These are phyloP conservation scores for Muscina levida DNA, from an alignment of 2,888 invertebrate genomes.

Conservation along the genomic window DNA sequence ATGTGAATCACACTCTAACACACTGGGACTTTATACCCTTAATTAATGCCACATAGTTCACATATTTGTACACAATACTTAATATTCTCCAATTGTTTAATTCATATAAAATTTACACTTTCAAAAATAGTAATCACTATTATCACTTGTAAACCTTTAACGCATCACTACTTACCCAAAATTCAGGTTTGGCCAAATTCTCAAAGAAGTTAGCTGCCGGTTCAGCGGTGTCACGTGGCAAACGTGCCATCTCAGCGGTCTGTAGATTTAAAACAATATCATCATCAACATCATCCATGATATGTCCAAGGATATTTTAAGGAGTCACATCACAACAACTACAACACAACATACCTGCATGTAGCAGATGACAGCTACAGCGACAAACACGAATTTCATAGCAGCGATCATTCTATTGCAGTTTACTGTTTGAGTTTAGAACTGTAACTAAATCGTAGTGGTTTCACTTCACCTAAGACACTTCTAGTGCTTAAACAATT, in stretches of 20 bases:
- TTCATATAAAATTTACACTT: too few species aligned
- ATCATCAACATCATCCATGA: too few species aligned
- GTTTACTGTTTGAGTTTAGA: conserved; percentile 7
- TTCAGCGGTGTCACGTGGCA: conserved; percentile 58
- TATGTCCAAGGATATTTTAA: not conserved
- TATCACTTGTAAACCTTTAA: too few species aligned
- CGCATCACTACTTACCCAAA: conserved; percentile 23
- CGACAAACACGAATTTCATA: conserved; percentile 57
- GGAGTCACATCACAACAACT: not conserved
- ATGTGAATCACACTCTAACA: too few species aligned
- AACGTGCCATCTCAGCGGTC: conserved; percentile 66
- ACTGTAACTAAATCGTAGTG: conserved; percentile 10
- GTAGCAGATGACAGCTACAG: conserved; percentile 62
- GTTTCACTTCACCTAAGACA: not conserved
- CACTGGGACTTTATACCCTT: too few species aligned
- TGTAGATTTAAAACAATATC: conserved; percentile 33
- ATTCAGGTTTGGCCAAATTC: conserved; percentile 14
- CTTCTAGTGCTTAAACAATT: not conserved
- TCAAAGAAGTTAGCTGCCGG: conserved; percentile 6
- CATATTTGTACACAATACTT: too few species aligned
- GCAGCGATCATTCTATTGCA: conserved; percentile 55
- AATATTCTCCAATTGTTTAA: too few species aligned
- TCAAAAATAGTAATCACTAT: too few species aligned
- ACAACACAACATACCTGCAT: conserved; percentile 65
- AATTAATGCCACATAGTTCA: too few species aligned